phyloP scores from a whole-genome alignment of 2,113 vertebrate species.

The Columba janthina region DNA sequence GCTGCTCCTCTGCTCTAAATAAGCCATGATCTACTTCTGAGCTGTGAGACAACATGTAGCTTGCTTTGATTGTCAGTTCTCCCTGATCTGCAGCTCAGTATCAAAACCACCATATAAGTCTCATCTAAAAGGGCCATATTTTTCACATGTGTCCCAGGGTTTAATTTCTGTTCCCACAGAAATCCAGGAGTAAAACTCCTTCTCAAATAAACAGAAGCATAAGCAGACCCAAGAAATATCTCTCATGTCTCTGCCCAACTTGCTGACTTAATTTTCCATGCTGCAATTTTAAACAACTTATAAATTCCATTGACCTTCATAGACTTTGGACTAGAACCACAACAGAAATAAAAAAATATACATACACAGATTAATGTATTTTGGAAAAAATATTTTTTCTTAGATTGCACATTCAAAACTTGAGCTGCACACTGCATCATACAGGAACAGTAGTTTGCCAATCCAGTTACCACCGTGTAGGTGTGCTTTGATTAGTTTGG shows the following conservation, averaged over 20 bases:
- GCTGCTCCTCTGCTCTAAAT: not conserved
- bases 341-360: not conserved
- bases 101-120: not conserved
- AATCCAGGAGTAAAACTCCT: not conserved
- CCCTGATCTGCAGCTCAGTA: not conserved
- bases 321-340: not conserved
- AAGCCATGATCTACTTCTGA: not conserved
- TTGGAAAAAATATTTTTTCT: constrained; percentile 23
- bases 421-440: not conserved
- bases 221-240: not conserved
- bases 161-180: not conserved
- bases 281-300: not conserved
- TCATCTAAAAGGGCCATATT: not conserved
- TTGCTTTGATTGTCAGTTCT: not conserved
- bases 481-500: not conserved
- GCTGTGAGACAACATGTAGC: not conserved
- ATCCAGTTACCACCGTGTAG: not conserved
- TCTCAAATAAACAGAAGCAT: not conserved
- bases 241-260: not conserved
- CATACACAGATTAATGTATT: not conserved
- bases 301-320: not conserved
- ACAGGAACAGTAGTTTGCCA: not conserved
- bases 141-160: not conserved
- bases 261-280: not conserved
- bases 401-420: constrained; percentile 44